Evolutionary conservation across 2,797 vertebrate species (phyloP).

Genomic region (Cossypha niveicapilla): DNA sequence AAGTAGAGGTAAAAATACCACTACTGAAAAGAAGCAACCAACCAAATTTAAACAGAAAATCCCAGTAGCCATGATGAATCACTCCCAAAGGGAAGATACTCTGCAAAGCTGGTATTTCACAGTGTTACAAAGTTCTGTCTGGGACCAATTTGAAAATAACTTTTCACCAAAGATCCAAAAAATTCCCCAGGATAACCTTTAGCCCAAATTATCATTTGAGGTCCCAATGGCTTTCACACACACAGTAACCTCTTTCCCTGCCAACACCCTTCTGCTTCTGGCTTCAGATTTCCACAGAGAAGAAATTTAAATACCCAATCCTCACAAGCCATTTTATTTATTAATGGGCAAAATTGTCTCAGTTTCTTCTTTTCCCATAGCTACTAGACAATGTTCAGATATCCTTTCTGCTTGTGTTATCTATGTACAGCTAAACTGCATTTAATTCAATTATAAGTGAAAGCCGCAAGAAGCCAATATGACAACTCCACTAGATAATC

Average conservation of each 20-base stretch:
- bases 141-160: background rate
- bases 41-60: background rate
- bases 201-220: background rate
- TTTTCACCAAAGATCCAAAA: background rate
- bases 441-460: conserved; percentile 7
- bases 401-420: background rate
- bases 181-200: background rate
- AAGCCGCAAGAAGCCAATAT: background rate
- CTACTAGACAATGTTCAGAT: background rate
- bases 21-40: background rate
- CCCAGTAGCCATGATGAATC: background rate
- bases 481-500: background rate
- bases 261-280: background rate
- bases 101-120: background rate
- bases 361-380: background rate
- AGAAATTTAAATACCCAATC: background rate
- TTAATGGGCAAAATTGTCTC: background rate
- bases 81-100: background rate
- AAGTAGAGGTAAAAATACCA: background rate
- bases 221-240: background rate
- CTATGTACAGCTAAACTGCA: background rate
- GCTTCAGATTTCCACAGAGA: background rate
- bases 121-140: background rate
- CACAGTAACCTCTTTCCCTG: background rate
- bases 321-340: background rate